Base-by-base conservation (phyloP, 2,888 invertebrate species). In the Camptogramma bilineatum region DNA sequence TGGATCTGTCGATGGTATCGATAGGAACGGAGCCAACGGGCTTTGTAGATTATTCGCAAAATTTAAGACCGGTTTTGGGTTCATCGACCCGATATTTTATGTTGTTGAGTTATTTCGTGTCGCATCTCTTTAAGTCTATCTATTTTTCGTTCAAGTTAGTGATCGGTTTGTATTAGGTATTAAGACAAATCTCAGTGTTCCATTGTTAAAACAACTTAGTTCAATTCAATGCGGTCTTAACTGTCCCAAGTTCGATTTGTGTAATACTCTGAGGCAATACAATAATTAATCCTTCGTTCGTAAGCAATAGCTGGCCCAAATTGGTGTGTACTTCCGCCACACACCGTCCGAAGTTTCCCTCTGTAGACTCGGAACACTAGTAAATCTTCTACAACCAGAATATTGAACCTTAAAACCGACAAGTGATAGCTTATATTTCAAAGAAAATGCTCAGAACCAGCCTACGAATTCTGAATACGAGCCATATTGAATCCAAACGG, bases 231-330 rank as follows among this genome's bases (percentile, higher is more conserved):
- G 24, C 28, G 44, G 31, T 53, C 39, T n/a, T 42, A 52, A 44
- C 51, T 19, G 47, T 52, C 52, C 47, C 31, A 19, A 68, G 57
- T 73, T 72, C 62, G 65, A 69, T 70, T 71, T 68, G 68, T 67
- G 64, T n/a, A 73, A 74, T 75, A 62, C 74, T 69, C 68, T 52
- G 54, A 61, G 69, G 69, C 66, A 72, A 68, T 68, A 74, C 70
- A 72, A 73, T 77, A 73, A 78, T 78, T 76, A 78, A 79, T 77
- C 75, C 70, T 57, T 51, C 52, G 63, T 58, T 52, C 51, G 54
- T 69, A 71, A 72, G 68, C 73, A 68, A 72, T 72, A 72, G 48
- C 60, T 67, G 70, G 64, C 73, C 73, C 68, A 73, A 75, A 73
- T 76, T 72, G 71, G 65, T 55, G 48, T 44, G 42, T 34, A 57